Evolutionary conservation across 2,888 invertebrate species (phyloP).

Genomic region (Zhengitettix transpicula): DNA sequence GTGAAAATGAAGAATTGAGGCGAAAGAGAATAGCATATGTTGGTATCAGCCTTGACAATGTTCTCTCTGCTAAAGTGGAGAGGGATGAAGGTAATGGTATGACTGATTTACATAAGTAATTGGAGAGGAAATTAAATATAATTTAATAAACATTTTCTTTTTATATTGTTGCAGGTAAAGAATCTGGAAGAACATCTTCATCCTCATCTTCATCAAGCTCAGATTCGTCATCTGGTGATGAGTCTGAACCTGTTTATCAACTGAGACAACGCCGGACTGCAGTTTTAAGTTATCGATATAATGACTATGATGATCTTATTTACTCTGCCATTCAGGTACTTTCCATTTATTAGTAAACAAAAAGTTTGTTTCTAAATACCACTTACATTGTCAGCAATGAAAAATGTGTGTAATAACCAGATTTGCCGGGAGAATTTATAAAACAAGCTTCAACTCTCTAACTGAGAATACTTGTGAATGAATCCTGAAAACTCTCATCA

Average conservation of each 20-base stretch:
- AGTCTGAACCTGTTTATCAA: conserved; percentile 66
- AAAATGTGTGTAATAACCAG: no score
- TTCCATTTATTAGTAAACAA: background rate
- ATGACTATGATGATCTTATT: conserved; percentile 91
- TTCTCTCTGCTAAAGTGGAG: conserved; percentile 31
- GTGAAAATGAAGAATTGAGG: conserved; percentile 46
- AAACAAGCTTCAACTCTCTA: no score
- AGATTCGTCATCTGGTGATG: conserved; percentile 24
- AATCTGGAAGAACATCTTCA: conserved; percentile 10
- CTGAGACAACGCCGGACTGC: conserved; percentile 63
- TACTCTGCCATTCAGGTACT: conserved; percentile 68
- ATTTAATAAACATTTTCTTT: background rate
- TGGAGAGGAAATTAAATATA: background rate
- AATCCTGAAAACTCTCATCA: no score
- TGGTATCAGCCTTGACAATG: conserved; percentile 56
- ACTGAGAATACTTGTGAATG: no score
- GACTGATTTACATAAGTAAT: background rate
- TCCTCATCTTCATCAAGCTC: conserved; percentile 13
- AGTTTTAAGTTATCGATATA: conserved; percentile 62
- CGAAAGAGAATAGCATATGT: conserved; percentile 57
- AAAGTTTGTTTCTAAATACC: background rate
- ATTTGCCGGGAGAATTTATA: no score
- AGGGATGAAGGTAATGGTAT: conserved; percentile 11
- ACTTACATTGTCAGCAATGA: no score
- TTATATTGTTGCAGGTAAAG: background rate